Evolutionary conservation across 2,888 invertebrate genomes (phyloP).

Genomic region (Polietes domitor): DNA sequence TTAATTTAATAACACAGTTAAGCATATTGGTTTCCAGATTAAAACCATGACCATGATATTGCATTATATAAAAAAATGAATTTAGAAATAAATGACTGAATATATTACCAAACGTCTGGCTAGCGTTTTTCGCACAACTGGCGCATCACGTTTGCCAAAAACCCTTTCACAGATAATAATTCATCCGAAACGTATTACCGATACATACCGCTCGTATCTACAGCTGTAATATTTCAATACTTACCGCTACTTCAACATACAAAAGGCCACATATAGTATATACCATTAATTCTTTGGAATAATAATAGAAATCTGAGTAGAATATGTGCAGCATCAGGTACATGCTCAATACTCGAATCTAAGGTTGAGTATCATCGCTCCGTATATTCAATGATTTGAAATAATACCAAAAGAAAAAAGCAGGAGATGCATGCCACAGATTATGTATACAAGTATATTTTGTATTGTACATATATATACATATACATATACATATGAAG

Average conservation of each 20-base stretch:
- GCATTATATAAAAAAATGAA: too few species aligned
- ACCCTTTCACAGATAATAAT: not conserved
- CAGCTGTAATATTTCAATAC: slow-evolving; percentile 27
- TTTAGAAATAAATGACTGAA: too few species aligned
- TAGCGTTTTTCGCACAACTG: too few species aligned
- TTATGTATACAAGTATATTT: not conserved
- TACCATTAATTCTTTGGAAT: slow-evolving; percentile 19
- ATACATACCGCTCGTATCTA: not conserved
- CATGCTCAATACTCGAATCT: slow-evolving; percentile 9
- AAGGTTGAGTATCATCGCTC: slow-evolving; percentile 29
- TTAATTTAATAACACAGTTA: too few species aligned
- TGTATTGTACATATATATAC: too few species aligned
- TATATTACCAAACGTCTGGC: too few species aligned
- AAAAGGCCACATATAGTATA: not conserved
- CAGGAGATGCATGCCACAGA: not conserved
- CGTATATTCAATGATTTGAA: not conserved
- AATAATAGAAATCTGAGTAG: slow-evolving; percentile 26
- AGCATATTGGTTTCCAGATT: too few species aligned
- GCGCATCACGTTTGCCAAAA: too few species aligned
- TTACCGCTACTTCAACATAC: not conserved
- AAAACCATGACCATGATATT: too few species aligned
- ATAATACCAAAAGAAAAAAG: not conserved
- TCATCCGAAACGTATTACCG: slow-evolving; percentile 20
- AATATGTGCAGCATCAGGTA: not conserved
- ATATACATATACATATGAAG: too few species aligned